Conservation (phyloP, 2,888 invertebrate genomes). For the Oeneis ivallda region DNA sequence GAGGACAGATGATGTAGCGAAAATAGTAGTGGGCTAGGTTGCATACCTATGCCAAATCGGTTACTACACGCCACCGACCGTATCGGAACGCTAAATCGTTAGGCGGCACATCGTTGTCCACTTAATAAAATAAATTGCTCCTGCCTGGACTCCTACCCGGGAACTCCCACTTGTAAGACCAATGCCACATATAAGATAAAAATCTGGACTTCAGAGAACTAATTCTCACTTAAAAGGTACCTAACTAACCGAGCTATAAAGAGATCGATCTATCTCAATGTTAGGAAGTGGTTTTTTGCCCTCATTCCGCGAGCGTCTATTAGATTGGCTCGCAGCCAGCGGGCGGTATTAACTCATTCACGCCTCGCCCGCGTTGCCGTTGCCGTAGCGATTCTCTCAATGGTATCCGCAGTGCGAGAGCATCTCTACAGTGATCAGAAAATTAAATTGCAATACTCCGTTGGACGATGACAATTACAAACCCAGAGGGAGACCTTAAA, state of each 20-base stretch:
- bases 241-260: background rate
- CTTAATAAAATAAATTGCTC: no score
- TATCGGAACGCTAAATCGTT: no score
- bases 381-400: conserved; percentile 4
- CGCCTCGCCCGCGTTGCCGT: background rate
- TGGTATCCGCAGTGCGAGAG: conserved; percentile 9
- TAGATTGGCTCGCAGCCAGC: conserved; percentile 18
- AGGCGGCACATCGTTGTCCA: no score
- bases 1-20: no score
- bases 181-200: background rate
- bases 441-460: conserved; percentile 2
- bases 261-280: conserved; percentile 16
- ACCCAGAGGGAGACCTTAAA: no score
- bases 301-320: conserved; percentile 5
- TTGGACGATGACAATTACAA: background rate
- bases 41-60: no score
- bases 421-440: background rate
- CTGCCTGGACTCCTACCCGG: no score
- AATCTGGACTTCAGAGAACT: background rate
- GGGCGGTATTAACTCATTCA: conserved; percentile 15
- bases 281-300: conserved; percentile 6
- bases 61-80: no score
- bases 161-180: no score
- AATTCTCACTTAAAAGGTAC: conserved; percentile 8
- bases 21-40: no score